A percentile compares a stretch with the other conserved stretches of the same genome.
Conservation (phyloP, 2,797 vertebrate species). For the Telmatherina bonti region DNA sequence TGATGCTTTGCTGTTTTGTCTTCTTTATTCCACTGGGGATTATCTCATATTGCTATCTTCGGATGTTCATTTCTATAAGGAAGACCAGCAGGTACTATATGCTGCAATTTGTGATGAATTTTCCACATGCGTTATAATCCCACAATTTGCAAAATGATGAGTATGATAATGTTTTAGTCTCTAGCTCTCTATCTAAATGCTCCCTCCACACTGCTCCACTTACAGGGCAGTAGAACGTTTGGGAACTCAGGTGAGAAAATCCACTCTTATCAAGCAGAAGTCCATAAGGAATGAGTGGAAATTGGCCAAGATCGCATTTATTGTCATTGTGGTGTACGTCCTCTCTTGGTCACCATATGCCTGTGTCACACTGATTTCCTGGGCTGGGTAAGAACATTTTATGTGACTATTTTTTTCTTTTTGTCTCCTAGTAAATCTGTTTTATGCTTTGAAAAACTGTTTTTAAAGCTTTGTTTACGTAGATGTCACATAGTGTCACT, state of each 20-base stretch:
- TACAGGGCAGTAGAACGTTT: slow-evolving; percentile 86
- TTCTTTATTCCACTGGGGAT: slow-evolving; percentile 84
- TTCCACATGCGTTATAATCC: neutral
- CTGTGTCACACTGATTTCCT: slow-evolving; percentile 90
- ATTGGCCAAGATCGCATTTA: slow-evolving; percentile 90
- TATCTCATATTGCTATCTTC: slow-evolving; percentile 82
- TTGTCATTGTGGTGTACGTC: slow-evolving; percentile 89
- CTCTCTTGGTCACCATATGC: slow-evolving; percentile 92
- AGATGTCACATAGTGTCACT: too few species aligned
- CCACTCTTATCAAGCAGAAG: slow-evolving; percentile 79
- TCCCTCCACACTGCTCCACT: neutral
- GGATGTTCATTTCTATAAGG: slow-evolving; percentile 82
- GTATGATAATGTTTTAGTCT: neutral
- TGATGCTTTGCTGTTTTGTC: slow-evolving; percentile 86
- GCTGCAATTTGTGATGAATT: neutral
- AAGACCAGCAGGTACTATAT: slow-evolving; percentile 74
- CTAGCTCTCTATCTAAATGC: neutral
- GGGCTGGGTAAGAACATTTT: slow-evolving; percentile 84
- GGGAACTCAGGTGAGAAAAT: slow-evolving; percentile 85
- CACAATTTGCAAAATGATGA: too few species aligned
- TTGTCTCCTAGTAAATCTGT: neutral
- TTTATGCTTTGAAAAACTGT: too few species aligned
- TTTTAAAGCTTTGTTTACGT: too few species aligned
- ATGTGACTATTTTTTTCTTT: neutral
- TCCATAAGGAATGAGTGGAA: slow-evolving; percentile 90